These are phyloP conservation scores for Zaprionus davidi DNA, from an alignment of 1,140 invertebrate species.

Conservation along the genomic window DNA sequence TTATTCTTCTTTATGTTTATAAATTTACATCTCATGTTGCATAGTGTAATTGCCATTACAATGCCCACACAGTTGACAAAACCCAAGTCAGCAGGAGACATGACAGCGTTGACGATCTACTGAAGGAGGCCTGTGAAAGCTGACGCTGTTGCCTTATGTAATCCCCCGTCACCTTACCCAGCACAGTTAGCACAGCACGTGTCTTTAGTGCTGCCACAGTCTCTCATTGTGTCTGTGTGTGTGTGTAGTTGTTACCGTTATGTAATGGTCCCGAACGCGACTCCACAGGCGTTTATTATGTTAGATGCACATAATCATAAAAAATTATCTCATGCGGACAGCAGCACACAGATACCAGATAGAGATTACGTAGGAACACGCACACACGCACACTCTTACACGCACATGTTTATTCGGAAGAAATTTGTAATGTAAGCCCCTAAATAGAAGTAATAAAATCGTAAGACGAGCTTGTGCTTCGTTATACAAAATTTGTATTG, in stretches of 20 bases:
- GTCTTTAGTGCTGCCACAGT: not conserved
- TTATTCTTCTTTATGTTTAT: too few species aligned
- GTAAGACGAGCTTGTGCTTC: not conserved
- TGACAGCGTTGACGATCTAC: conserved; percentile 4
- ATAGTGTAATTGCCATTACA: conserved; percentile 36
- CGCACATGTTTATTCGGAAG: conserved; percentile 3
- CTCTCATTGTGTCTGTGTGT: not conserved
- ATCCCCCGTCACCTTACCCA: conserved; percentile 43
- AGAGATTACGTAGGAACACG: conserved; percentile 1
- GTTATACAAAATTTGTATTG: not conserved
- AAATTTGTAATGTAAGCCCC: conserved; percentile 20
- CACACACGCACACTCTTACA: not conserved
- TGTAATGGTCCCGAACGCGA: conserved; percentile 40
- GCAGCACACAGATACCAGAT: conserved; percentile 10
- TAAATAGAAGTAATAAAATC: conserved; percentile 1
- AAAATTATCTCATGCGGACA: conserved; percentile 62
- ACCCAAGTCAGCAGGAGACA: conserved; percentile 43
- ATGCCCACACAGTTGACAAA: conserved; percentile 19
- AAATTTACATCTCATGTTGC: conserved; percentile 8
- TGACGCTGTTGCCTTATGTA: conserved; percentile 34
- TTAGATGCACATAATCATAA: conserved; percentile 70
- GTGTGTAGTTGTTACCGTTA: conserved; percentile 35
- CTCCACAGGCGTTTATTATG: conserved; percentile 68
- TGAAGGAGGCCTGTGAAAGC: conserved; percentile 18
- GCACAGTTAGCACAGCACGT: conserved; percentile 60